Evolutionary conservation across 2,797 vertebrate species (phyloP).

Genomic region (Loris lydekkerianus): DNA sequence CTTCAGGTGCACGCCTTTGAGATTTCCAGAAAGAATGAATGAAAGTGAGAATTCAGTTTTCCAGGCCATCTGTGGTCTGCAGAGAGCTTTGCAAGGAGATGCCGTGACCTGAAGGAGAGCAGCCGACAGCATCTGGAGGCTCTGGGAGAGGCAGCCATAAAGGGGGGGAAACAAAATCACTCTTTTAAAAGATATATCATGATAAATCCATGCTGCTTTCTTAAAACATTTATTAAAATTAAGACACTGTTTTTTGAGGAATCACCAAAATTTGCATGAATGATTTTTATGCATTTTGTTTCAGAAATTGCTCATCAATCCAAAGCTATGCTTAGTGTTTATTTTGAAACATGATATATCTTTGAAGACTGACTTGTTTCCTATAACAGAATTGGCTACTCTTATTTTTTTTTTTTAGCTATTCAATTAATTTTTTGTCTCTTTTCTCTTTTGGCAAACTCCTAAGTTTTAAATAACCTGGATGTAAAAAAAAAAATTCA

Average conservation of each 20-base stretch:
- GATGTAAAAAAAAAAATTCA: neutral
- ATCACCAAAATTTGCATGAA: constrained; percentile 15
- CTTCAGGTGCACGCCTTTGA: constrained; percentile 98
- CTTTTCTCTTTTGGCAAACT: neutral
- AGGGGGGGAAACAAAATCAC: constrained; percentile 85
- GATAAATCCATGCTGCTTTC: constrained; percentile 14
- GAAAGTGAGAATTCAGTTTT: constrained; percentile 97
- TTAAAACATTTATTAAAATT: constrained; percentile 48
- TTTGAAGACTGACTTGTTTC: constrained; percentile 31
- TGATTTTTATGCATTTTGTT: constrained; percentile 30
- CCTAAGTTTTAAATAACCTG: neutral
- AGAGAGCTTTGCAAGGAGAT: constrained; percentile 96
- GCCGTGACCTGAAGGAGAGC: constrained; percentile 97
- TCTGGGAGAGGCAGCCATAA: constrained; percentile 96
- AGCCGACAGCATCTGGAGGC: constrained; percentile 96
- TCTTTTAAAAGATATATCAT: constrained; percentile 1
- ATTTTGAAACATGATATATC: constrained; percentile 13
- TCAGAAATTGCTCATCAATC: constrained; percentile 33
- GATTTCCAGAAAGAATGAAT: constrained; percentile 98
- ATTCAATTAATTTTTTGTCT: neutral
- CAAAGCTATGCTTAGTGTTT: neutral
- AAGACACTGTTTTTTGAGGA: neutral
- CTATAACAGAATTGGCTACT: neutral
- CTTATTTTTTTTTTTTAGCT: neutral
- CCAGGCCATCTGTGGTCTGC: constrained; percentile 95